These are phyloP conservation scores for Panurus biarmicus DNA, from an alignment of 2,113 vertebrate genomes.

Conservation along the genomic window DNA sequence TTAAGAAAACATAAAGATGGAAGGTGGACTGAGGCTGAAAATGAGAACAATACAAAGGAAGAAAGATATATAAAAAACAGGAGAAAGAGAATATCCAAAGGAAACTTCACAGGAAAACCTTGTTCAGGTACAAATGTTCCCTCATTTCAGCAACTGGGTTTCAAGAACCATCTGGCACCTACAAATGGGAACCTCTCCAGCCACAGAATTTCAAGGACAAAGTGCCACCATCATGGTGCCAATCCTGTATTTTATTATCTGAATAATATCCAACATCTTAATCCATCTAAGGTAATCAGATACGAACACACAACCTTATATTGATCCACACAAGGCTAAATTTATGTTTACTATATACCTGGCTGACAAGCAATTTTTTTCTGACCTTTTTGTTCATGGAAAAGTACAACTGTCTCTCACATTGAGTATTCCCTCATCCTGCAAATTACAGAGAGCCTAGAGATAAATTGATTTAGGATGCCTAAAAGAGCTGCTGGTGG, in stretches of 20 bases:
- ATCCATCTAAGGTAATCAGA: neutral
- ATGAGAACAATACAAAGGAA: neutral
- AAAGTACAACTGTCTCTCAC: neutral
- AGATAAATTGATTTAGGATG: neutral
- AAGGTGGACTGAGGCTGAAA: neutral
- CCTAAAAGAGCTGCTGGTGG: neutral
- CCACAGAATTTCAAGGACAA: conserved; percentile 4
- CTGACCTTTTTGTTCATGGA: neutral
- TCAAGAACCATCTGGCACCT: neutral
- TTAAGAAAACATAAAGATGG: neutral
- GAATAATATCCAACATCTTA: neutral
- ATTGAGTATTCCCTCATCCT: neutral
- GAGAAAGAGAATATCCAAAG: neutral
- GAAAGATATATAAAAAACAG: neutral
- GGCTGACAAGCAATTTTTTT: neutral
- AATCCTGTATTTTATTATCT: neutral
- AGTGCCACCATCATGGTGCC: neutral
- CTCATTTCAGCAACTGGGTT: neutral
- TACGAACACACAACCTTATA: neutral
- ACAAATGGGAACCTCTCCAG: neutral
- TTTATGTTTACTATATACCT: neutral
- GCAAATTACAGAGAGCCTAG: neutral
- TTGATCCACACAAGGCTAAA: conserved; percentile 4
- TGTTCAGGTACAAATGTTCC: neutral
- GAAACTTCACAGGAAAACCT: neutral